Base-by-base conservation (phyloP, 2,113 vertebrate species). In the Epinephelus lanceolatus region DNA sequence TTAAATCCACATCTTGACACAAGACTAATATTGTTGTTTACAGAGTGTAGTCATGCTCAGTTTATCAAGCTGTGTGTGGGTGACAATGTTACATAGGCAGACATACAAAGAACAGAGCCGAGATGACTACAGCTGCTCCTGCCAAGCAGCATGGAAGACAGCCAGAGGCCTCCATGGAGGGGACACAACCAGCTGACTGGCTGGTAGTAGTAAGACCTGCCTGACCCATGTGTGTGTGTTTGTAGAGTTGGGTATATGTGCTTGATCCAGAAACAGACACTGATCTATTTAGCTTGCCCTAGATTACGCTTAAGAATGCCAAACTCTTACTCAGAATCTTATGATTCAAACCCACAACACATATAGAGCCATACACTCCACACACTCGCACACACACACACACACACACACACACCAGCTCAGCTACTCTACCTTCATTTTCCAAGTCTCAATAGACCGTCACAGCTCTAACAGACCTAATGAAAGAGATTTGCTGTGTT, bases 41-140 rank as follows among this genome's bases (percentile, higher is more conserved):
- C 52, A 72, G 56, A 25, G 45, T 33, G 23, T 23, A 19, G 60
- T 25, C 11, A 3, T 61, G 12, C 53, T 72, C 40, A 2, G 59
- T 56, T 66, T 25, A 37, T 76, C 70, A 47, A 52, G 78, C 66
- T 67, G 63, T 19, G 75, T 69, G 63, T 74, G 40, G 14, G 30
- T 17, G 61, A 74, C 62, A 45, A 37, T 21, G 49, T 47, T 71
- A 37, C 68, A 45, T 2, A 55, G 45, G 21, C 60, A 33, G 25
- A 59, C 79, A 63, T 6, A 74, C 78, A 85, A 72, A 87, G 60
- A 85, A 83, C 72, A 78, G n/a, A 80, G 55, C 37, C 15, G 21
- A 62, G 65, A 47, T 57, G 67, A 49, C 49, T 56, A 14, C 42
- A 47, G 69, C 74, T 52, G 56, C 63, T 74, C 40, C 63, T 78